Evolutionary conservation across 2,113 vertebrate species (phyloP), one percentile per base, ranked within the genome.

Genomic region (Daboia siamensis): DNA sequence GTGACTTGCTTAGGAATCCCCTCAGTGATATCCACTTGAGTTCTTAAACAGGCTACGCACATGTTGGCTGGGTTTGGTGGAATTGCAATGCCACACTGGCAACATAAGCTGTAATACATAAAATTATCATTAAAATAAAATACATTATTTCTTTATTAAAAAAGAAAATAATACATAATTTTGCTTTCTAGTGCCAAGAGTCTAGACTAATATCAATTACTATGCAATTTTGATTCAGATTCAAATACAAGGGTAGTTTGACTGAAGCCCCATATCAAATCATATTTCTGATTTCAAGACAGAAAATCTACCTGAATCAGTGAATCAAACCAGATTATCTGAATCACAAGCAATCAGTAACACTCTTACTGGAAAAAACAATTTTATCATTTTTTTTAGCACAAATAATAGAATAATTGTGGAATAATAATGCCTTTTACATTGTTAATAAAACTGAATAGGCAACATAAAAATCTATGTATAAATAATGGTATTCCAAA

Each of bases 1-100:
- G 98, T 98, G 88, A 99, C 98, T 94, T 99, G 99, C 93, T 99
- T 99, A n/a, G 99, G 99, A 94, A 99, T 99, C 93, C 99, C 99
- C 94, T 99, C 99, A 0, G 99, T 99, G 96, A 99, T 99, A 97
- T 99, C 99, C n/a, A 99, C 98, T 93, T 98, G 98, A 1, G 98
- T 98, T 86, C 99, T 97, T 90, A 99, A 96, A 96, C 99, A 99
- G 84, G 98, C 98, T 90, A 99, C 99, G 95, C 99, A 99, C 98
- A 99, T 99, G 97, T 99, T 99, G 95, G 99, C 99, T 69, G 99
- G 98, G 97, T 99, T 99, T 90, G 99, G 99, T 86, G 98, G 98
- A 93, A 99, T 98, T 11, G 98, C 98, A 20, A 98, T 95, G 0
- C 99, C 99, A 96, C 99, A 99, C 54, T 99, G 98, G 87, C 99